phyloP scores from a whole-genome alignment of 2,797 vertebrate species.

The Rhinatrema bivittatum region DNA sequence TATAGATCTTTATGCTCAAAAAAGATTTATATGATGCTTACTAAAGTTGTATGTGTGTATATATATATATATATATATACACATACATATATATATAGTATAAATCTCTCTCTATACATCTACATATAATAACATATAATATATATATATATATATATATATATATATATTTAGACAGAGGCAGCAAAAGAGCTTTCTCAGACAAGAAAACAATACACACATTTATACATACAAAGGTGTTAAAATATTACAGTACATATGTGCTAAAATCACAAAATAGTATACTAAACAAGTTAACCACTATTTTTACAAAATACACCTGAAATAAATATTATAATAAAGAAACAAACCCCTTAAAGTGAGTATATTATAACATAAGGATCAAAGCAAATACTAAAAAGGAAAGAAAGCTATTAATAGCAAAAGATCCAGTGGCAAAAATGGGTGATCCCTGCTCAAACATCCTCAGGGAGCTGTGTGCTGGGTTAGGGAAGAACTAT shows the following conservation, averaged over 20 bases:
- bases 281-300: conserved; percentile 32
- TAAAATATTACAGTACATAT: conserved; percentile 25
- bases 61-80: too few species aligned
- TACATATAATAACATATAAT: too few species aligned
- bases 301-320: conserved; percentile 26
- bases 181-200: too few species aligned
- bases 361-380: conserved; percentile 25
- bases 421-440: conserved; percentile 25
- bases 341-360: conserved; percentile 23
- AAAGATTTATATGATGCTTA: too few species aligned
- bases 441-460: conserved; percentile 12
- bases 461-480: conserved; percentile 28
- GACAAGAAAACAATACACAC: too few species aligned
- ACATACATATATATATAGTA: too few species aligned
- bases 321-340: conserved; percentile 28
- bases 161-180: too few species aligned
- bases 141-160: too few species aligned
- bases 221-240: conserved; percentile 26
- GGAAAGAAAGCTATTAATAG: conserved; percentile 19
- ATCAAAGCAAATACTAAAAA: conserved; percentile 28
- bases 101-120: too few species aligned
- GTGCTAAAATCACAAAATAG: conserved; percentile 33
- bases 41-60: too few species aligned
- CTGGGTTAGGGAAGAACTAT: conserved; percentile 28
- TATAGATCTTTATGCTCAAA: too few species aligned